Conservation (phyloP, 1,140 invertebrate species). For the Pectinophora gossypiella region DNA sequence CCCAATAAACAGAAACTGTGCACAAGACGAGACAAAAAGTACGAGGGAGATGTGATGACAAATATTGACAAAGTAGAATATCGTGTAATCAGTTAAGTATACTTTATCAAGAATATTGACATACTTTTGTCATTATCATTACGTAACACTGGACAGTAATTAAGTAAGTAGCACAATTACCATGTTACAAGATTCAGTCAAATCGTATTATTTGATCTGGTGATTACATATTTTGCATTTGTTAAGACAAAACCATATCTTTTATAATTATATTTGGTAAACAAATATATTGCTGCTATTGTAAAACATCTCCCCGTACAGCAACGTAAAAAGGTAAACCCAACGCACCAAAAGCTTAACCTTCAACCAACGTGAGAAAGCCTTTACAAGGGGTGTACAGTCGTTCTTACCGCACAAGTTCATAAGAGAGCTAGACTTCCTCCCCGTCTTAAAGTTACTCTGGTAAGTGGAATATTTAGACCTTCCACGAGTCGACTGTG, state of each 20-base stretch:
- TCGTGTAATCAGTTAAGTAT: no score
- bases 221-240: no score
- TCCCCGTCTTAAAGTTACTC: constrained; percentile 85
- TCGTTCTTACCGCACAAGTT: constrained; percentile 92
- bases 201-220: no score
- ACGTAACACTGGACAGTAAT: no score
- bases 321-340: constrained; percentile 51
- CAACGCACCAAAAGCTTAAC: constrained; percentile 52
- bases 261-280: no score
- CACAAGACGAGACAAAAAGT: constrained; percentile 47
- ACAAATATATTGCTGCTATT: no score
- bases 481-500: constrained; percentile 85
- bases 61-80: no score
- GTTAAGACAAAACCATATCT: no score
- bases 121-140: no score
- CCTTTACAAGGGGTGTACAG: constrained; percentile 41
- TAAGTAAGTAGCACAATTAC: no score
- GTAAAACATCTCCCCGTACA: constrained; percentile 21
- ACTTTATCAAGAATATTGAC: no score
- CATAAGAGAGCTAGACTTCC: constrained; percentile 95
- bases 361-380: constrained; percentile 52
- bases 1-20: constrained; percentile 51
- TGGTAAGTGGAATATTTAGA: constrained; percentile 89
- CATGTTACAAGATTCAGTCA: no score
- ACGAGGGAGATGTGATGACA: constrained; percentile 10